Conservation (phyloP, 1,140 invertebrate genomes). For the Metaphire vulgaris region DNA sequence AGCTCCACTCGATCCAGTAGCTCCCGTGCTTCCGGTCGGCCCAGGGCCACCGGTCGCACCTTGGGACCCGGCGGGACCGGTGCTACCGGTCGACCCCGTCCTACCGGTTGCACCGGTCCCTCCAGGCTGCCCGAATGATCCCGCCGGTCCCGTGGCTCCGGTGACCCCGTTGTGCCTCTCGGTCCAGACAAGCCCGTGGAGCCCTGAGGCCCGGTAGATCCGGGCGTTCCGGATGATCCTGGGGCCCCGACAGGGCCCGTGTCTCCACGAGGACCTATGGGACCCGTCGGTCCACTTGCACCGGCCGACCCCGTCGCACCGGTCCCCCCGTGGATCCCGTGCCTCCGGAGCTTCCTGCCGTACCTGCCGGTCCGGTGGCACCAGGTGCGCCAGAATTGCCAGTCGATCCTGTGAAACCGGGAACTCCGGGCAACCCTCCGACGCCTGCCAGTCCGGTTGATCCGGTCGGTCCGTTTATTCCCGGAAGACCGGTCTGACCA, state of each 20-base stretch:
- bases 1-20: background rate
- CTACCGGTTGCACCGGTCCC: background rate
- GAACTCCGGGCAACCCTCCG: background rate
- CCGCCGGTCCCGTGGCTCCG: conserved; percentile 3
- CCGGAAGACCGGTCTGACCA: background rate
- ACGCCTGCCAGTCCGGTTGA: background rate
- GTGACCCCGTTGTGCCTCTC: background rate
- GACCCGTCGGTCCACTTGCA: conserved; percentile 51
- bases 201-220: background rate
- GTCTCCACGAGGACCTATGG: conserved; percentile 45
- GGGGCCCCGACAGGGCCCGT: conserved; percentile 41
- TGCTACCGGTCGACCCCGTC: background rate
- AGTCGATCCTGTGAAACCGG: background rate
- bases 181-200: background rate
- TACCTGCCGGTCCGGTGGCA: conserved; percentile 14
- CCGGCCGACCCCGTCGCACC: conserved; percentile 1
- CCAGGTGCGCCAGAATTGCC: background rate
- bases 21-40: conserved; percentile 32
- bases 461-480: no score
- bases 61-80: background rate
- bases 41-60: background rate
- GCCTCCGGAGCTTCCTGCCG: background rate
- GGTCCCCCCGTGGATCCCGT: background rate
- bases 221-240: conserved; percentile 4
- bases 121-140: conserved; percentile 47